Evolutionary conservation across 2,797 vertebrate species (phyloP).

Genomic region (Gymnothorax reevesii): DNA sequence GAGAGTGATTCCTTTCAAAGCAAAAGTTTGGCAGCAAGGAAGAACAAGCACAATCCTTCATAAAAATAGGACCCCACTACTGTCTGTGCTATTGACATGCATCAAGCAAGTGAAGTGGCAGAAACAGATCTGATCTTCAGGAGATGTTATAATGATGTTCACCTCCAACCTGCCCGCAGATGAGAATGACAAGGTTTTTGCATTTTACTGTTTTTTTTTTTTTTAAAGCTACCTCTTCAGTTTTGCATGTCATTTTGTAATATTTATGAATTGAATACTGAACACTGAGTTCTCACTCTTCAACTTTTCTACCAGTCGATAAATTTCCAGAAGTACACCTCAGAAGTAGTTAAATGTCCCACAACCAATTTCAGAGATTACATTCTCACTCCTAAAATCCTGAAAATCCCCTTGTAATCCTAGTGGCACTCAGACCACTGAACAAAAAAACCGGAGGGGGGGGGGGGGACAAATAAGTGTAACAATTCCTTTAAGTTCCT

Average conservation of each 20-base stretch:
- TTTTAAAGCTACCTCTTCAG: background rate
- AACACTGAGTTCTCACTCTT: background rate
- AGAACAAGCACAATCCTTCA: background rate
- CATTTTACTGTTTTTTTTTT: background rate
- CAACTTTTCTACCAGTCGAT: background rate
- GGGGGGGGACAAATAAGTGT: too few species aligned
- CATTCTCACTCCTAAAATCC: background rate
- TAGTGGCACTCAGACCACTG: background rate
- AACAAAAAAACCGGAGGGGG: too few species aligned
- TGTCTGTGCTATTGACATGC: background rate
- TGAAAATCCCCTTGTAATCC: slow-evolving; percentile 5
- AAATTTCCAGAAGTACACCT: too few species aligned
- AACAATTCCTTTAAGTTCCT: too few species aligned
- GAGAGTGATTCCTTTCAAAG: slow-evolving; percentile 3
- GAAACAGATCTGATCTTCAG: background rate
- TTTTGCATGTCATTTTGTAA: background rate
- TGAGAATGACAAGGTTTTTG: background rate
- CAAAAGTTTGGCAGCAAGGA: background rate
- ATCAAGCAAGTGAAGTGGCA: background rate
- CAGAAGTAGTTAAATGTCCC: background rate
- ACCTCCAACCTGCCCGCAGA: background rate
- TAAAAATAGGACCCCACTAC: background rate
- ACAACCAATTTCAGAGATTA: background rate
- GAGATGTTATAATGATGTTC: slow-evolving; percentile 3
- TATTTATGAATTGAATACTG: background rate